Evolutionary conservation across 2,113 vertebrate genomes (phyloP).

Genomic region (Albula glossodonta): DNA sequence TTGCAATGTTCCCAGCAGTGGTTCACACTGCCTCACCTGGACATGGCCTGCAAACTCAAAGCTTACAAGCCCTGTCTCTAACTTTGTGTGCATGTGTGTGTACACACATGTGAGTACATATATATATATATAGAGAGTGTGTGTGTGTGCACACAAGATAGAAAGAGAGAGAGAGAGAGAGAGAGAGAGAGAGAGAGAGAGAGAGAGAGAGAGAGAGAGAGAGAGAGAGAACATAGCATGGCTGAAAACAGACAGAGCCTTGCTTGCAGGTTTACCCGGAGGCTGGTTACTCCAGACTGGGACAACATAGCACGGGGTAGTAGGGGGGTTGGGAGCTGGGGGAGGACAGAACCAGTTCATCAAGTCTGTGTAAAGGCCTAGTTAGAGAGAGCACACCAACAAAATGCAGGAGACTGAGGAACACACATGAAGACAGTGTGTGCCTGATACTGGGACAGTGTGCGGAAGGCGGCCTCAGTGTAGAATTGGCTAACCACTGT

Average conservation of each 20-base stretch:
- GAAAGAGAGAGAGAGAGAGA: neutral
- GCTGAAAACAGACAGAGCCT: neutral
- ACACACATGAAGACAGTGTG: neutral
- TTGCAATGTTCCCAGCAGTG: no score
- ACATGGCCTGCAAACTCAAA: neutral
- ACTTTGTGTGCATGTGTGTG: conserved; percentile 30
- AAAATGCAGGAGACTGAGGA: neutral
- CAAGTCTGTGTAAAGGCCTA: conserved; percentile 17
- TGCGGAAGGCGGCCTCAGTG: no score
- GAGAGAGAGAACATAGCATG: neutral
- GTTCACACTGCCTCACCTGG: neutral
- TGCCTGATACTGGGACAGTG: neutral
- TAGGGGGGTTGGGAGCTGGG: neutral
- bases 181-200: neutral
- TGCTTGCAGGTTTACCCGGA: conserved; percentile 15
- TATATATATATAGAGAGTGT: neutral
- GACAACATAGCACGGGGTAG: neutral
- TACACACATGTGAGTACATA: conserved; percentile 31
- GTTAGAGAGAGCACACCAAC: neutral
- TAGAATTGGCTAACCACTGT: no score
- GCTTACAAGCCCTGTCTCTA: neutral
- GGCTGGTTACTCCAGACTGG: conserved; percentile 4
- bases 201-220: neutral
- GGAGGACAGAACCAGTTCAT: conserved; percentile 4
- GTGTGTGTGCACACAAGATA: no score